phyloP scores from a whole-genome alignment of 2,113 vertebrate genomes.

The Pitta sordida region DNA sequence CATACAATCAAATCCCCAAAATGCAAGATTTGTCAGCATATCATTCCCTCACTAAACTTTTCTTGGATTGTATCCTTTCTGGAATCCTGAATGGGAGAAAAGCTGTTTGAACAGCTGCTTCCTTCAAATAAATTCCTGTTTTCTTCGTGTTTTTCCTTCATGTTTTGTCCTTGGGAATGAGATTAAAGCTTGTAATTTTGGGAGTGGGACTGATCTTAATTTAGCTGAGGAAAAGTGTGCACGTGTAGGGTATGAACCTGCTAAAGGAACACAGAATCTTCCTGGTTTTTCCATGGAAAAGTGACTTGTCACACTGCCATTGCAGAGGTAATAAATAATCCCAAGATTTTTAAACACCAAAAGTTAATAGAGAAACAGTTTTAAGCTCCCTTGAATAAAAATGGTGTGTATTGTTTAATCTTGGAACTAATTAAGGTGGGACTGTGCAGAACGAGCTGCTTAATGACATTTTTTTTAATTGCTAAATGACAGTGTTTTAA shows the following conservation, averaged over 20 bases:
- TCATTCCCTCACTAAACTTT: constrained; percentile 75
- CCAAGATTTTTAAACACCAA: neutral
- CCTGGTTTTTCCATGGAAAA: neutral
- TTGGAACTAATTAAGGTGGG: neutral
- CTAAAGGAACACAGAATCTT: neutral
- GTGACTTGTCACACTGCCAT: neutral
- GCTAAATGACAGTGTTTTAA: too few relatives aligned
- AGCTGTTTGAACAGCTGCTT: neutral
- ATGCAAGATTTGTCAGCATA: constrained; percentile 85
- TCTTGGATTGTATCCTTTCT: constrained; percentile 92
- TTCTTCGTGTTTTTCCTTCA: neutral
- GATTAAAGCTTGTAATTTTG: neutral
- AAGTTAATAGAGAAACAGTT: neutral
- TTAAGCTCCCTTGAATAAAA: too few relatives aligned
- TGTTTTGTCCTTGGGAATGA: neutral
- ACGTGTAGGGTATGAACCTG: neutral
- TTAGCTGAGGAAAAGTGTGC: neutral
- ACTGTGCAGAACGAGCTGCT: neutral
- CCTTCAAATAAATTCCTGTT: neutral
- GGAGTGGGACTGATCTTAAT: neutral
- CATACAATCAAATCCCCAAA: constrained; percentile 81
- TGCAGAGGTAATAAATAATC: neutral
- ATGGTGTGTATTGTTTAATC: neutral
- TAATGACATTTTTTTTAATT: neutral
- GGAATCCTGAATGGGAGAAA: neutral